A percentile compares a stretch with the other conserved stretches of the same genome.
phyloP scores from a whole-genome alignment of 2,797 vertebrate genomes.

The Otolemur crassicaudatus region DNA sequence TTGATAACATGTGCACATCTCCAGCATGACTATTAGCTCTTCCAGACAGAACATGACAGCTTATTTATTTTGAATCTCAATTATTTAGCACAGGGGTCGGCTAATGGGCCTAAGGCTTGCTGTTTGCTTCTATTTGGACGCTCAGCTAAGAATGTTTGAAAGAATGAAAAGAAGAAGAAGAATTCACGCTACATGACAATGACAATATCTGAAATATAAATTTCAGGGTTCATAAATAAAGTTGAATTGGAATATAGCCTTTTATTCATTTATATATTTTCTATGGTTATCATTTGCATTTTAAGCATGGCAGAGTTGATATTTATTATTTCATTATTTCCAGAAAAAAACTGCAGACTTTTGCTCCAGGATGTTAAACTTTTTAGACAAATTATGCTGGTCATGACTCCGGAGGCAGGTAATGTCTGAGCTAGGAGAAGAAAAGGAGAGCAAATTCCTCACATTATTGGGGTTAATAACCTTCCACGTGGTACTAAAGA shows the following conservation, averaged over 20 bases:
- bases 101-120: not conserved
- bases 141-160: not conserved
- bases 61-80: not conserved
- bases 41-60: not conserved
- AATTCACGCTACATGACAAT: not conserved
- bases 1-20: not conserved
- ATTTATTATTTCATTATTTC: constrained; percentile 26
- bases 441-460: not conserved
- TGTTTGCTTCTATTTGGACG: not conserved
- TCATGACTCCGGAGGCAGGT: not conserved
- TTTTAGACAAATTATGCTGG: not conserved
- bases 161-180: not conserved
- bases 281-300: not conserved
- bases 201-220: not conserved
- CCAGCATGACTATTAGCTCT: not conserved
- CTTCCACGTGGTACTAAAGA: not conserved
- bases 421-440: not conserved
- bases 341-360: not conserved
- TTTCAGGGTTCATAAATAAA: not conserved
- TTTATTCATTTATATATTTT: not conserved
- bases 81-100: not conserved
- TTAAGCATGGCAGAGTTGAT: not conserved
- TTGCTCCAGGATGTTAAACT: not conserved
- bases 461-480: not conserved
- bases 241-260: not conserved